Conservation (phyloP, 1,140 invertebrate species). For the Drosophila sp. region DNA sequence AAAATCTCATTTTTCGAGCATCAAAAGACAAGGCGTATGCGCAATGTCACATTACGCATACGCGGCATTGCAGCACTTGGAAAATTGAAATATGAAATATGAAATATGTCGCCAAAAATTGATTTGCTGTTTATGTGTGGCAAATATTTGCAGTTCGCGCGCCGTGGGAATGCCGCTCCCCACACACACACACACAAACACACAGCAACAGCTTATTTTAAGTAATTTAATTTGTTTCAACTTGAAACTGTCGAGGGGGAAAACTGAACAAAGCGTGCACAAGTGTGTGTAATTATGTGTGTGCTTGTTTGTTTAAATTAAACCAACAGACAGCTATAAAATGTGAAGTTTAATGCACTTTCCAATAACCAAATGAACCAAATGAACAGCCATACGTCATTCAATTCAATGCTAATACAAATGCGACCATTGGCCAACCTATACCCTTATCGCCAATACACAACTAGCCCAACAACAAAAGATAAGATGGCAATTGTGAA, state of each 20-base stretch:
- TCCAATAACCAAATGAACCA: neutral
- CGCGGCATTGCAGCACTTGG: slow-evolving; percentile 23
- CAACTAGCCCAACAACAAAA: slow-evolving; percentile 31
- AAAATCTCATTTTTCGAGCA: too few species aligned
- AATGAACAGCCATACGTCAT: slow-evolving; percentile 6
- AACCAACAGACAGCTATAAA: slow-evolving; percentile 67
- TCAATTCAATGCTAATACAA: neutral
- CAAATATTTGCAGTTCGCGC: slow-evolving; percentile 66
- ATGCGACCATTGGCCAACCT: slow-evolving; percentile 7
- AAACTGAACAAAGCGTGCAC: slow-evolving; percentile 33
- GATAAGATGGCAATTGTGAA: slow-evolving; percentile 60
- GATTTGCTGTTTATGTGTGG: slow-evolving; percentile 38
- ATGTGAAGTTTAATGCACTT: slow-evolving; percentile 32
- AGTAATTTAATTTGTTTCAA: slow-evolving; percentile 76
- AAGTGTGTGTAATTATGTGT: neutral
- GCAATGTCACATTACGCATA: slow-evolving; percentile 47
- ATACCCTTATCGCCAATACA: slow-evolving; percentile 19
- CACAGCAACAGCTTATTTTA: slow-evolving; percentile 57
- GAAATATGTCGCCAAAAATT: slow-evolving; percentile 9
- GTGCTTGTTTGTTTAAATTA: slow-evolving; percentile 56
- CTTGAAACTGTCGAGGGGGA: slow-evolving; percentile 29
- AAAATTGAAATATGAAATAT: neutral
- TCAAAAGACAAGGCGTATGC: slow-evolving; percentile 36
- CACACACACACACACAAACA: slow-evolving; percentile 37
- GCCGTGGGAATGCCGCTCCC: slow-evolving; percentile 74